Evolutionary conservation across 2,888 invertebrate genomes (phyloP), one percentile per base, ranked within the genome.

Genomic region (Apoda limacodes): DNA sequence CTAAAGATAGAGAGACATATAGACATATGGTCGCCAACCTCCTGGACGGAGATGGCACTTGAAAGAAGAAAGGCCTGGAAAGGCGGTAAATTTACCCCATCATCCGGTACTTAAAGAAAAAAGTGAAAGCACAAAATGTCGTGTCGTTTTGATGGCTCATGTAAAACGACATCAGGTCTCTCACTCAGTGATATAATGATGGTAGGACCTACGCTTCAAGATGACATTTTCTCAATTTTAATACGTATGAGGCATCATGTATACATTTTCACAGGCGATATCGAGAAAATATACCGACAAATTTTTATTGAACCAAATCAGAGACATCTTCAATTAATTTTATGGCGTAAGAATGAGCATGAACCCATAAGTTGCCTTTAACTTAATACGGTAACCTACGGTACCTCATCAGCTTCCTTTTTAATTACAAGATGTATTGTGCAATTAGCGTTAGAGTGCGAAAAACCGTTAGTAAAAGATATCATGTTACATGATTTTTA

Each of bases 261-360:
- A 1, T 39, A 46, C 14, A 53, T 51, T 1, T 41, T 65, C 12
- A 47, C 48, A 5, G 54, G 53, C 1, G 60, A 63, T 28, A 51
- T 67, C 13, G 45, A 38, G 11, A 58, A 61, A 37, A 61, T 61
- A 52, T 62, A 53, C 30, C 42, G 57, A 0, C 57, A 59, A 33
- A 46, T 60, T 9, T 9, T 22, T 1, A 30, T 63, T 1, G 29
- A 43, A n/a, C 26, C 35, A 1, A 35, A 40, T 2, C 49, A 64
- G 25, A 29, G 45, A 17, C 22, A 45, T n/a, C 41, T 48, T 5
- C 63, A 61, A 29, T 35, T 45, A 9, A 62, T 69, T 7, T 27
- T 66, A 1, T 64, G 60, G 64, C 30, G 55, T 12, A 30, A 39
- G 4, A 13, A 42, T 21, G 37, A 41, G 5, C 22, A 30, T 5